Conservation (phyloP, 2,797 vertebrate species). For the Serranus cabrilla region DNA sequence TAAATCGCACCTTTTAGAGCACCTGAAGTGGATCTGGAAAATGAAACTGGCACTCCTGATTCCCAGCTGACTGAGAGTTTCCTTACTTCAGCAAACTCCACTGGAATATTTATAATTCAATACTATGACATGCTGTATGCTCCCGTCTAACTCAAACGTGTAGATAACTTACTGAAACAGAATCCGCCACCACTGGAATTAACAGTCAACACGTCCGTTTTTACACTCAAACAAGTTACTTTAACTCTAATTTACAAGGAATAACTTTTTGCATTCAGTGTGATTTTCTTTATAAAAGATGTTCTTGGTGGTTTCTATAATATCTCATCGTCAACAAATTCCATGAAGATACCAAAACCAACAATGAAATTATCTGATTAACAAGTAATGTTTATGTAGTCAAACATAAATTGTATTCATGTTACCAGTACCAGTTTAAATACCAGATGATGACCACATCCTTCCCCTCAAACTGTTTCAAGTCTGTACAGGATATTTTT, state of each 20-base stretch:
- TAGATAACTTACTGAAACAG: conserved; percentile 19
- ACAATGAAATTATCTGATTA: background rate
- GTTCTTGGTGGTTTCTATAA: conserved; percentile 2
- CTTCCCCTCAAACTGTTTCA: too few relatives aligned
- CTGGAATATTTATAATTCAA: conserved; percentile 22
- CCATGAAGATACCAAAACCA: conserved; percentile 19
- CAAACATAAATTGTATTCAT: background rate
- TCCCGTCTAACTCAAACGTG: conserved; percentile 20
- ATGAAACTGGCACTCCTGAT: conserved; percentile 37
- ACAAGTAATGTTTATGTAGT: background rate
- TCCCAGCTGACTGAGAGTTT: conserved; percentile 8
- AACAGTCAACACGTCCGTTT: conserved; percentile 47
- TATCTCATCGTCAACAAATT: conserved; percentile 16
- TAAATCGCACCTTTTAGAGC: background rate
- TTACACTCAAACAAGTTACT: conserved; percentile 28
- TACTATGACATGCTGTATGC: conserved; percentile 29
- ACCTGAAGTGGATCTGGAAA: conserved; percentile 3
- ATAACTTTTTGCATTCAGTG: background rate
- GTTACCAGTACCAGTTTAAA: too few relatives aligned
- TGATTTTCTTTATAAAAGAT: background rate
- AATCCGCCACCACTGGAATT: conserved; percentile 19
- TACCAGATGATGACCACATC: too few relatives aligned
- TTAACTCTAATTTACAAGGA: conserved; percentile 31
- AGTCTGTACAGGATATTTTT: too few relatives aligned
- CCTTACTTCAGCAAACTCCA: conserved; percentile 11